Evolutionary conservation across 2,113 vertebrate genomes (phyloP), one percentile per base, ranked within the genome.

Genomic region (Aegotheles bennettii): DNA sequence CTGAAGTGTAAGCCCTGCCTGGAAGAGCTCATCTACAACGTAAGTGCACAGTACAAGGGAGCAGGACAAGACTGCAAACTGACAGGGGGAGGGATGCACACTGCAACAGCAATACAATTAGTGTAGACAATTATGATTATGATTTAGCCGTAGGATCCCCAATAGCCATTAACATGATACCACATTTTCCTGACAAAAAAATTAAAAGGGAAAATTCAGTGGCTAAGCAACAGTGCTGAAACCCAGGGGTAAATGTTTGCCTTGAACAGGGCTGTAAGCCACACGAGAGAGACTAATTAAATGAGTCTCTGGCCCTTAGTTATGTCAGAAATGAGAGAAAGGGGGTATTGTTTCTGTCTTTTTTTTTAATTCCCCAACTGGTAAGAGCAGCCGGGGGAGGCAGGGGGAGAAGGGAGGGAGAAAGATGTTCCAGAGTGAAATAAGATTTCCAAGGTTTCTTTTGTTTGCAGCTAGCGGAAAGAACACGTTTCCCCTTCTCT

Each of bases 81-180:
- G 87, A 51, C 47, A 59, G 54, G 33, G 26, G 35, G 26, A 95
- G 75, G 24, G 50, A 88, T 50, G 38, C 75, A 80, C 64, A 43
- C 42, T 68, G 82, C 75, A 95, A 80, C 63, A 91, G 79, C 42
- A 85, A 95, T 82, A 93, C 82, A 77, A 81, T 95, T 90, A 95
- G 78, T 74, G 75, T 74, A 94, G 90, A 93, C 91, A 95, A 91
- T 95, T 90, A 89, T 73, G 57, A 91, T 94, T 89, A 87, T 91
- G 93, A 95, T 94, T 93, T 95, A 95, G 92, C 84, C 4, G 0
- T 96, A 90, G 78, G 82, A 96, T 92, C 47, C 73, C 68, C 75
- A 93, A 50, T 77, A 85, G 86, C 86, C 78, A 86, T 93, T 96
- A 95, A 84, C 45, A 78, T 38, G 54, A 68, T 74, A 54, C 76